Base-by-base conservation (phyloP, 2,888 invertebrate genomes). In the Drosophila emarginata region DNA sequence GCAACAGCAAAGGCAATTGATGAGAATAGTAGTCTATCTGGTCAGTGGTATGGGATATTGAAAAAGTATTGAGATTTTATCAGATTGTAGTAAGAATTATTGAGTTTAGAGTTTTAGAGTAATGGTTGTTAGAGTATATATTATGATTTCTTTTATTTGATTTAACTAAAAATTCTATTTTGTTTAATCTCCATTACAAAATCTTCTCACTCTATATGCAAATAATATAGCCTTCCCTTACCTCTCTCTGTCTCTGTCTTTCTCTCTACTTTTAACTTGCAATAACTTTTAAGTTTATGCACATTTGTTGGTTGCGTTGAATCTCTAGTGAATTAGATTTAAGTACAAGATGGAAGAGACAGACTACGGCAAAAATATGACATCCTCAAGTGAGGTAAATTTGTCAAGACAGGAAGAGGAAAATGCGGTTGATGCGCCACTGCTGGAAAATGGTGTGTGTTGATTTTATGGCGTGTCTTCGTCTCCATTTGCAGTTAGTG, bases 401-500 rank as follows among this genome's bases (percentile, higher is more conserved):
- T 58, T 64, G 60, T 36, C 36, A 14, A 21, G 45, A 45, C 21
- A 21, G 45, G 9, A 18, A 28, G 9, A 5, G 15, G 53, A 51
- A 21, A 26, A 45, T 26, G n/a, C 39, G 23, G 45, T 50, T 56
- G 51, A 45, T 45, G 45, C 18, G 21, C 14, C 11, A 2, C 60
- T 51, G 39, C 50, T 18, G 62, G 64, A 75, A 85, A 87, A 77
- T 79, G 87, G 66, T 61, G 67, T 79, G 67, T 77, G 86, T 83
- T 78, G 80, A 88, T 88, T 78, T 86, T 88, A 81, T 81, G 77
- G 61, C 70, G 56, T 80, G 65, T 70, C 76, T 68, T 61, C 68
- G 67, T 61, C 65, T 74, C 68, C 87, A 82, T 78, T 86, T 76
- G 80, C 74, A 88, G 71, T 85, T 79, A 77, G 72, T 85, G 88